These are phyloP conservation scores for Crypturellus tataupa DNA, from an alignment of 2,797 vertebrate genomes.

Conservation along the genomic window DNA sequence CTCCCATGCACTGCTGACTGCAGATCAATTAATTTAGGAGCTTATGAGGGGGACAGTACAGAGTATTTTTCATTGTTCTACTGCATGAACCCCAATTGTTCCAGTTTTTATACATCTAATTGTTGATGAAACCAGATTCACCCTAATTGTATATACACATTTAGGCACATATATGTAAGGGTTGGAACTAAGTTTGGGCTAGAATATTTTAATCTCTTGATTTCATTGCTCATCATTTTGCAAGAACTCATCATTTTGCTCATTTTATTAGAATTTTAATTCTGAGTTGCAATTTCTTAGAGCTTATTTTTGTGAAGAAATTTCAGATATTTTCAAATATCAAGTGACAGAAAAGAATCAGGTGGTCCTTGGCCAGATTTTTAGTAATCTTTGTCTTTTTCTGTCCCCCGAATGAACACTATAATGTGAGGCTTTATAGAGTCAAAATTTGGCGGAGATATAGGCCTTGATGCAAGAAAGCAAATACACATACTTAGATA, in stretches of 20 bases:
- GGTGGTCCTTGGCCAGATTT: not conserved
- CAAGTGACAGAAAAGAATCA: not conserved
- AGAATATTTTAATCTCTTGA: not conserved
- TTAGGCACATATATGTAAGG: not conserved
- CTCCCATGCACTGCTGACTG: fast-evolving
- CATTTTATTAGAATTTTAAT: not conserved
- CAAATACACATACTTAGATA: fast-evolving
- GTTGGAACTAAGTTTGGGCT: not conserved
- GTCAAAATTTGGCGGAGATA: not conserved
- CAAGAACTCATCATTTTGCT: no score
- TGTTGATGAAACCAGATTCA: not conserved
- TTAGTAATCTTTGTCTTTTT: not conserved
- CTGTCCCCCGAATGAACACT: not conserved
- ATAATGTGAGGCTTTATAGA: not conserved
- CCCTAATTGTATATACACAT: not conserved
- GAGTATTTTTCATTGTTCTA: not conserved
- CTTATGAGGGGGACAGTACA: not conserved
- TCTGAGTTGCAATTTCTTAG: not conserved
- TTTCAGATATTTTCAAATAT: not conserved
- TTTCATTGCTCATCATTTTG: not conserved
- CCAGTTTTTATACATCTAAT: not conserved
- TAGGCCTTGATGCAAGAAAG: not conserved
- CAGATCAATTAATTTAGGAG: not conserved
- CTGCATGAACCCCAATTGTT: not conserved
- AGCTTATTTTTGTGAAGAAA: not conserved